Evolutionary conservation across 2,888 invertebrate species (phyloP), one percentile per base, ranked within the genome.

Genomic region (Synanthedon vespiformis): DNA sequence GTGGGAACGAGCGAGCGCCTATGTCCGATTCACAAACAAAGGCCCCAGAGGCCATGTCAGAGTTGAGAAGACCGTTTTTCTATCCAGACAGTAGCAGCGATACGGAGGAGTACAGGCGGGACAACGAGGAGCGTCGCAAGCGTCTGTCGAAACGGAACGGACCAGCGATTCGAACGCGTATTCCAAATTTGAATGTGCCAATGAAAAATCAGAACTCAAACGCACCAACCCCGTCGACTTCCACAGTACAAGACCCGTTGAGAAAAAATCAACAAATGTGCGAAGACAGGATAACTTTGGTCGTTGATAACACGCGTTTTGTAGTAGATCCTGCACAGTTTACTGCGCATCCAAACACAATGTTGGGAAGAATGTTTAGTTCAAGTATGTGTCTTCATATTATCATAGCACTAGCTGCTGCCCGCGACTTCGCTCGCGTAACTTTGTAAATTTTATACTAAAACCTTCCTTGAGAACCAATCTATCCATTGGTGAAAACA

Each of bases 331-430:
- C 96, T 5, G 92, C 95, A 2, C 89, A 98, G 57, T 96, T 99
- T 70, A 94, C 95, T 10, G 94, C 95, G 2, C 96, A 98, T 81
- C 98, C 99, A 0, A 98, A 99, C 74, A 99, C 99, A 0, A 98
- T 99, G 98, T 88, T 99, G 40, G 99, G 99, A n/a, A 92, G 97
- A 64, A 98, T 98, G 98, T 98, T 98, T 69, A 95, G 96, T 72
- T 94, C 95, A 11, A 95, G 96, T 56, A 54, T 69, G 70, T 63
- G n/a, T 16, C 16, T 16, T 16, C 16, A 16, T 1, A 16, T 16
- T 16, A 16, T 16, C 16, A 1, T 16, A 16, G 16, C 16, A 16
- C 16, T 16, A 16, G 16, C 16, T 16, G 16, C 16, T 16, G 16
- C 16, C 16, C 1, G 16, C 16, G 16, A 16, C 16, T 16, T 16